Base-by-base conservation (phyloP, 2,797 vertebrate species). In the Myotis vivesi region DNA sequence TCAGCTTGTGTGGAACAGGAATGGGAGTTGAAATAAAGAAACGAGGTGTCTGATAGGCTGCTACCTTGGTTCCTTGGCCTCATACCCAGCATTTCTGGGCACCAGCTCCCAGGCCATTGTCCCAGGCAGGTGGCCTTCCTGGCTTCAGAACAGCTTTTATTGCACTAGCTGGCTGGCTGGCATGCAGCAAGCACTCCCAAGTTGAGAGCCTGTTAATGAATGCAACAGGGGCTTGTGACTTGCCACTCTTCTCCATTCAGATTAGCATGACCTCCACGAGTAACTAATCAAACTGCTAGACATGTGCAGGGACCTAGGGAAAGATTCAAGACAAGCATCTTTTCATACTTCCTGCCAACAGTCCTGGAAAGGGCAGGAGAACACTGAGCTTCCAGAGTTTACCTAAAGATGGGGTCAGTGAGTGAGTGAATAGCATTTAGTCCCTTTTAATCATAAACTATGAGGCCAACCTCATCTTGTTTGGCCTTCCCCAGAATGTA, bases 1-100 rank as follows among this genome's bases (percentile, higher is more conserved):
- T 68, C 81, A 68, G 41, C 68, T 86, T 79, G 17, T 73, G 12
- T n/a, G 17, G 62, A 68, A 13, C 25, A n/a, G 7, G 55, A n/a
- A 53, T 77, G 53, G 23, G 25, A 41, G 53, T 81, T 75, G 28
- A 88, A 33, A 82, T 55, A 81, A 90, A 90, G 59, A 38, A 79
- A 90, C 33, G 10, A 81, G 23, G 16, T 23, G 13, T 80, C 71
- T 84, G 41, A 38, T 30, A 33, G 33, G 51, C 36, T 88, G 8
- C 73, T 92, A 17, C 71, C 16, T 53, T 75, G 44, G 38, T 33
- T 92, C 46, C 44, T 83, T 55, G 36, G 23, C n/a, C 46, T 93
- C 81, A 94, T 16, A 87, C 64, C 51, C 53, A 76, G 81, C 76
- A 71, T 64, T 62, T 94, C 81, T 90, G 30, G 49, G n/a, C 57